phyloP scores from a whole-genome alignment of 2,888 invertebrate species.

The Elaeidobius kamerunicus region DNA sequence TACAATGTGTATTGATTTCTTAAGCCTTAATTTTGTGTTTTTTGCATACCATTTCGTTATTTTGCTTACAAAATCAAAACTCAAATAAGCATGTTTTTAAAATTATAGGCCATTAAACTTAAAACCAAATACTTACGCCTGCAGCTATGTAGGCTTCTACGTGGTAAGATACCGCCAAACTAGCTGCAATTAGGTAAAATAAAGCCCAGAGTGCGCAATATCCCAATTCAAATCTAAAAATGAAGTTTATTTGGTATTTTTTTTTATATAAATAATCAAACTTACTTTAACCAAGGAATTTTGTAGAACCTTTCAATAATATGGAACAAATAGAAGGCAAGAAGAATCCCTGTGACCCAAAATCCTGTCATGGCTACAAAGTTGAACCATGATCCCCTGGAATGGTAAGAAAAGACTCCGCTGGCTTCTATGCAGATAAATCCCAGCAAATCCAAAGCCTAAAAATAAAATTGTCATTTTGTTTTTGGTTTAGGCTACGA shows the following conservation, averaged over 20 bases:
- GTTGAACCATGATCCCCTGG: constrained; percentile 70
- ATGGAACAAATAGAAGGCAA: constrained; percentile 80
- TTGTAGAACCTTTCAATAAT: constrained; percentile 79
- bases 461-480: constrained; percentile 42
- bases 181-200: constrained; percentile 73
- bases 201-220: constrained; percentile 73
- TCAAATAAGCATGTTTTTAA: no score
- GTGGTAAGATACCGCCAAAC: constrained; percentile 61
- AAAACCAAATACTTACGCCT: constrained; percentile 59
- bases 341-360: constrained; percentile 77
- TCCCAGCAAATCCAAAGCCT: constrained; percentile 69
- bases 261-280: background rate
- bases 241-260: background rate
- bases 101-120: no score
- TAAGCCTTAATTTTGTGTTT: no score
- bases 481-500: no score
- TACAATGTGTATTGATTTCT: no score
- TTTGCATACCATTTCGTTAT: no score
- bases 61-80: no score
- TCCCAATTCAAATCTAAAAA: constrained; percentile 61
- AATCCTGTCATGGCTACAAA: constrained; percentile 80
- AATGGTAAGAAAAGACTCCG: constrained; percentile 43
- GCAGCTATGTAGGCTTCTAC: constrained; percentile 65
- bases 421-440: constrained; percentile 74
- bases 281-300: constrained; percentile 76